Conservation (phyloP, 2,113 vertebrate genomes). For the Lontra canadensis region DNA sequence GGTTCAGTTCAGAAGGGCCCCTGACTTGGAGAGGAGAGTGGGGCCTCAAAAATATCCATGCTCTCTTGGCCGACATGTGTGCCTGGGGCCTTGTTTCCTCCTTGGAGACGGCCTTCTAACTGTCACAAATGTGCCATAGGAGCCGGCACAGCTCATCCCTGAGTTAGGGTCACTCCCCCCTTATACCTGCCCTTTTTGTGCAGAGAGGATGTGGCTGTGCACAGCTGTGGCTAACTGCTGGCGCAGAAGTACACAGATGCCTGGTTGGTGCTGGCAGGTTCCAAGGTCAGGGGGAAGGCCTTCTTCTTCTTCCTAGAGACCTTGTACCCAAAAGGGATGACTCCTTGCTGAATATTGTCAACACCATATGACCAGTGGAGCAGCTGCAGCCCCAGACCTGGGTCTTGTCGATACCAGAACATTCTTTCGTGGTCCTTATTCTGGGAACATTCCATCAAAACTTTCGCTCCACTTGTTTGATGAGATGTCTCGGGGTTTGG, state of each 20-base stretch:
- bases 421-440: neutral
- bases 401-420: conserved; percentile 66
- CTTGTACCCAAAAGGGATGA: neutral
- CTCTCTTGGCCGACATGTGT: neutral
- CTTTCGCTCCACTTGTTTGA: neutral
- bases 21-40: neutral
- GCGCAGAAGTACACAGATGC: conserved; percentile 65
- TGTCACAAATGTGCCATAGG: fast-evolving
- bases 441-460: neutral
- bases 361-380: fast-evolving
- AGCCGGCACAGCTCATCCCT: neutral
- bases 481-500: neutral
- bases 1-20: neutral
- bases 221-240: conserved; percentile 73
- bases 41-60: neutral
- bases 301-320: fast-evolving
- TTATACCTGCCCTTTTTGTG: conserved; percentile 53
- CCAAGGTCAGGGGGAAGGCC: conserved; percentile 58
- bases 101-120: neutral
- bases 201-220: conserved; percentile 62
- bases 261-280: conserved; percentile 51
- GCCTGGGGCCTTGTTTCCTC: fast-evolving
- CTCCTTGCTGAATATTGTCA: fast-evolving
- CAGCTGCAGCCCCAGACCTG: neutral
- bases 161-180: neutral